These are phyloP conservation scores for Sceloporus tristichus DNA, from an alignment of 2,113 vertebrate species.

Conservation along the genomic window DNA sequence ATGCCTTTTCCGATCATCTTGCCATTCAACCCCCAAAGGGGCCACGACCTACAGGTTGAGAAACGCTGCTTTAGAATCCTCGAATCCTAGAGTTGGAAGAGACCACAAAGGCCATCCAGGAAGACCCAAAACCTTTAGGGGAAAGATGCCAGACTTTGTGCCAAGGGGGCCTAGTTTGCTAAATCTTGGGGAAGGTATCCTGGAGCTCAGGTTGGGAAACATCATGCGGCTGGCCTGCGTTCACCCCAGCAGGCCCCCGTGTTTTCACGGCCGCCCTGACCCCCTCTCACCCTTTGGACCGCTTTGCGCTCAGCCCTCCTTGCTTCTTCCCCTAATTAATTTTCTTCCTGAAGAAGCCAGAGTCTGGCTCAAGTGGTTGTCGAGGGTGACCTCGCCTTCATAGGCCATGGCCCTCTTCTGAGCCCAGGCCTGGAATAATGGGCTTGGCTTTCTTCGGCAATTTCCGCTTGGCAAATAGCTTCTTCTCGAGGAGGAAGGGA, in stretches of 20 bases:
- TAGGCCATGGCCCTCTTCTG: neutral
- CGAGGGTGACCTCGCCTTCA: slow-evolving; percentile 10
- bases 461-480: slow-evolving; percentile 28
- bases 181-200: neutral
- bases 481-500: slow-evolving; percentile 10
- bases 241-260: too few relatives aligned
- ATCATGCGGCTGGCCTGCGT: neutral
- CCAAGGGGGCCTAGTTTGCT: too few relatives aligned
- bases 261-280: too few relatives aligned
- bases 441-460: neutral
- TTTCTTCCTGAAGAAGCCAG: slow-evolving; percentile 3
- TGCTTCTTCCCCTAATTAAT: slow-evolving; percentile 20
- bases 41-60: too few relatives aligned
- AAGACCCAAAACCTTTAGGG: too few relatives aligned
- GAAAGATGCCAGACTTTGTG: too few relatives aligned
- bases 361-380: slow-evolving; percentile 49
- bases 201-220: neutral
- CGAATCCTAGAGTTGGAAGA: too few relatives aligned
- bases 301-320: too few relatives aligned
- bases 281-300: neutral
- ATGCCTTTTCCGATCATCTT: too few relatives aligned
- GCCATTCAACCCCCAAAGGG: too few relatives aligned
- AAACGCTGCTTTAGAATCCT: too few relatives aligned
- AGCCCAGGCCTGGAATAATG: neutral
- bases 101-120: too few relatives aligned